Conservation (phyloP, 1,140 invertebrate species). For the Drosophila kikkawai region DNA sequence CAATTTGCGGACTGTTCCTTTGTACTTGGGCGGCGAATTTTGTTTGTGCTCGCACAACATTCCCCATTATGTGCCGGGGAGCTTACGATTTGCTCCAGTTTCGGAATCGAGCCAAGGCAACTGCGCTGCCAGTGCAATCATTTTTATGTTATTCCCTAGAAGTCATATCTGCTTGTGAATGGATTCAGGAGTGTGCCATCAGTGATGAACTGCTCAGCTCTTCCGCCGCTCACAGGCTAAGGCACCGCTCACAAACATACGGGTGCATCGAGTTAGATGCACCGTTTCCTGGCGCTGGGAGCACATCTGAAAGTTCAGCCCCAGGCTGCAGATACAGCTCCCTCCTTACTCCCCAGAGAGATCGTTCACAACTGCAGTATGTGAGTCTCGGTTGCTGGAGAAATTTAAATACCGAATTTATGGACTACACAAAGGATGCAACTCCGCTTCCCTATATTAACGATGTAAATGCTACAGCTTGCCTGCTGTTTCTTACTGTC, state of each 20-base stretch:
- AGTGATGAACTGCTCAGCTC: constrained; percentile 8
- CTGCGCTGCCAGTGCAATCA: constrained; percentile 2
- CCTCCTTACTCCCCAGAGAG: constrained; percentile 6
- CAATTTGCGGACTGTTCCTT: constrained; percentile 52
- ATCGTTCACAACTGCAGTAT: constrained; percentile 9
- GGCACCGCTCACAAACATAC: neutral
- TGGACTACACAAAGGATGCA: constrained; percentile 19
- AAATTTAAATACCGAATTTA: constrained; percentile 21
- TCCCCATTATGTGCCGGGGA: constrained; percentile 19
- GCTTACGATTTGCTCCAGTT: constrained; percentile 12
- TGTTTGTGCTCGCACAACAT: constrained; percentile 31
- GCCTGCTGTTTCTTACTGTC: constrained; percentile 3
- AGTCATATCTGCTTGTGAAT: constrained; percentile 7
- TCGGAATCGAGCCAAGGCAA: constrained; percentile 3
- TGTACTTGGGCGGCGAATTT: constrained; percentile 54
- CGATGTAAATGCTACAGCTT: constrained; percentile 11
- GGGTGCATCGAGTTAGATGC: neutral
- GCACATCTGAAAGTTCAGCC: constrained; percentile 3
- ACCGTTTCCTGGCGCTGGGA: neutral
- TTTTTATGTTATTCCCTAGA: constrained; percentile 11
- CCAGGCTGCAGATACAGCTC: constrained; percentile 1
- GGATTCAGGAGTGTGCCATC: constrained; percentile 16
- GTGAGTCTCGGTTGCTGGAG: constrained; percentile 3
- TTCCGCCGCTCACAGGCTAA: neutral
- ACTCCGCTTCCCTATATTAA: constrained; percentile 11